phyloP scores from a whole-genome alignment of 2,797 vertebrate genomes.

The Eospalax fontanierii region DNA sequence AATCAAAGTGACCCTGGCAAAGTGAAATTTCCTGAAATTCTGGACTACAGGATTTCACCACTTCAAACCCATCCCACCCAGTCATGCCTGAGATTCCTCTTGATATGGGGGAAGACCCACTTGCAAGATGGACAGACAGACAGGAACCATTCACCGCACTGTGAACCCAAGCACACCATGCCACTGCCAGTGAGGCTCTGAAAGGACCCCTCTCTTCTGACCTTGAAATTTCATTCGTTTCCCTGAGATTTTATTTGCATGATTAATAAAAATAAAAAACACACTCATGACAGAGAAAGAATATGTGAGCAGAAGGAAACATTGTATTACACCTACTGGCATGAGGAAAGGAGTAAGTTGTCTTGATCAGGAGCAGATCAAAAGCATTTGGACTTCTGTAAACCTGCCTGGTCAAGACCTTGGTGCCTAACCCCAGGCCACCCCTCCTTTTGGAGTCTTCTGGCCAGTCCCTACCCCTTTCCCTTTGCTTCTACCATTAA shows the following conservation, averaged over 20 bases:
- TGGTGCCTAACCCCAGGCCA: neutral
- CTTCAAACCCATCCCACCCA: neutral
- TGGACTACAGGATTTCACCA: neutral
- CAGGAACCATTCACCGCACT: neutral
- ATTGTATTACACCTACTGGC: neutral
- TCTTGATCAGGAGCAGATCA: neutral
- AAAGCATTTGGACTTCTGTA: neutral
- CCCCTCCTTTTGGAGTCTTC: neutral
- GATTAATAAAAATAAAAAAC: neutral
- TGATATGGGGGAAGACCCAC: neutral
- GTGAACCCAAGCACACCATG: neutral
- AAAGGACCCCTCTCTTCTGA: neutral
- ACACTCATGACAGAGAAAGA: neutral
- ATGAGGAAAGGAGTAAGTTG: neutral
- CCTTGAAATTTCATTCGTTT: neutral
- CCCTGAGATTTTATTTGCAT: neutral
- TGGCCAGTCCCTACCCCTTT: neutral
- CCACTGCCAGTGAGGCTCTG: neutral
- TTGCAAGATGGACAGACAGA: neutral
- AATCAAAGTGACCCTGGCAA: neutral
- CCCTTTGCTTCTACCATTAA: conserved; percentile 15
- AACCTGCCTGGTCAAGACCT: neutral
- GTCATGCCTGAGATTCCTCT: neutral
- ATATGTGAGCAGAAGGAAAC: neutral
- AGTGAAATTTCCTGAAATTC: neutral